These are phyloP conservation scores for Tokudaia tokunoshimensis DNA, from an alignment of 2,797 vertebrate species.

Conservation along the genomic window DNA sequence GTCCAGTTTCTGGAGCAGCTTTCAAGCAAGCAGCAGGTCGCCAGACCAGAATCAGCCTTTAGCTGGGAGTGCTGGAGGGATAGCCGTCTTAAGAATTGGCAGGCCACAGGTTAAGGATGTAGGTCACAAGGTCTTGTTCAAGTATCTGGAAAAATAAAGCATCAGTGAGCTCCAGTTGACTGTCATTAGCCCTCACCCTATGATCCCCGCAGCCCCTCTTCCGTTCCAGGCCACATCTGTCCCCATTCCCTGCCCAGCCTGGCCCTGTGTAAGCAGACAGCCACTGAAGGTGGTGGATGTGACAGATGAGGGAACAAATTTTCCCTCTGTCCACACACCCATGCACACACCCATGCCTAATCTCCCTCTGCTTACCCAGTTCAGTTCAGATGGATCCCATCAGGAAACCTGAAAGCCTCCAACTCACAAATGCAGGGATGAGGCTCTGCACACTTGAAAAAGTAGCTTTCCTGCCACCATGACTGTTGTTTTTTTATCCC, in stretches of 20 bases:
- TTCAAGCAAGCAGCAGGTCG: background rate
- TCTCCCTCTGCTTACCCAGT: slow-evolving; percentile 55
- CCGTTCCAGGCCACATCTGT: background rate
- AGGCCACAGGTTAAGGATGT: background rate
- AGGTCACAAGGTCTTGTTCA: background rate
- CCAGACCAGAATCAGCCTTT: background rate
- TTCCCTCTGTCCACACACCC: background rate
- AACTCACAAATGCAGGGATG: slow-evolving; percentile 69
- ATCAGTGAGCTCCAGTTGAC: background rate
- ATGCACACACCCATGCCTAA: background rate
- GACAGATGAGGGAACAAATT: background rate
- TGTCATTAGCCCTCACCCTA: background rate
- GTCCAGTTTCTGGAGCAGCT: slow-evolving; percentile 23
- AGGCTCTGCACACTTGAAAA: rapidly evolving
- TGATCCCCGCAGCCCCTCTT: background rate
- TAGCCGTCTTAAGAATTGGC: background rate
- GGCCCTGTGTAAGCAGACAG: background rate
- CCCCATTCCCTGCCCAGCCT: background rate
- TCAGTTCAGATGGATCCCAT: background rate
- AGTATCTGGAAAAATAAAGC: slow-evolving; percentile 58
- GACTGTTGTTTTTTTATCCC: rapidly evolving
- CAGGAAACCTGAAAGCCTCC: background rate
- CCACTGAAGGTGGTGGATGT: background rate
- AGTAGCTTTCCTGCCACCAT: rapidly evolving
- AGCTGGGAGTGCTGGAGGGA: background rate